These are phyloP conservation scores for Gymnoscelis rufifasciata DNA, from an alignment of 2,888 invertebrate species.

Conservation along the genomic window DNA sequence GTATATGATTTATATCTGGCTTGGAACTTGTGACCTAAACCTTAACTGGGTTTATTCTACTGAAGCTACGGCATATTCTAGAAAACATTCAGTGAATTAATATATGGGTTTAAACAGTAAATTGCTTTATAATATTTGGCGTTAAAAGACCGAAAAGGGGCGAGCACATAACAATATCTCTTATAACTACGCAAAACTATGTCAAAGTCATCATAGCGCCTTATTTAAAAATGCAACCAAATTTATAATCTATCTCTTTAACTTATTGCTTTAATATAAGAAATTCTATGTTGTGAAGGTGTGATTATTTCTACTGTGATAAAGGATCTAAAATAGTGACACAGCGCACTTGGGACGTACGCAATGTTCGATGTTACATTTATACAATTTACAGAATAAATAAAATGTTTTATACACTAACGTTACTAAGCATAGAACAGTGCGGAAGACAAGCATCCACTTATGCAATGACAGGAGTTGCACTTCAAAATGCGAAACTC, in stretches of 20 bases:
- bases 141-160: constrained; percentile 3
- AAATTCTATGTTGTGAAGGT: too few species aligned
- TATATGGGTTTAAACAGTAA: too few species aligned
- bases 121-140: not conserved
- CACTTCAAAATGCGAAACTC: too few species aligned
- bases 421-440: not conserved
- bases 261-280: too few species aligned
- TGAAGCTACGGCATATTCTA: too few species aligned
- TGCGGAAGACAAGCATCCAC: not conserved
- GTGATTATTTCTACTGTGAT: too few species aligned
- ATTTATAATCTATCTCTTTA: not conserved
- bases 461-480: not conserved
- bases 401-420: constrained; percentile 1
- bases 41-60: too few species aligned
- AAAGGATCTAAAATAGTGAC: too few species aligned
- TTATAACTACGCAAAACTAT: not conserved
- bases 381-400: constrained; percentile 14
- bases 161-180: constrained; percentile 9
- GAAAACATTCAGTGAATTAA: too few species aligned
- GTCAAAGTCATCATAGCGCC: not conserved
- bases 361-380: constrained; percentile 6
- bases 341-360: too few species aligned
- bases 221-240: constrained; percentile 14
- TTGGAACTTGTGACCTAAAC: not conserved
- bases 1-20: constrained; percentile 22